These are phyloP conservation scores for Epinotia demarniana DNA, from an alignment of 2,888 invertebrate genomes.

Conservation along the genomic window DNA sequence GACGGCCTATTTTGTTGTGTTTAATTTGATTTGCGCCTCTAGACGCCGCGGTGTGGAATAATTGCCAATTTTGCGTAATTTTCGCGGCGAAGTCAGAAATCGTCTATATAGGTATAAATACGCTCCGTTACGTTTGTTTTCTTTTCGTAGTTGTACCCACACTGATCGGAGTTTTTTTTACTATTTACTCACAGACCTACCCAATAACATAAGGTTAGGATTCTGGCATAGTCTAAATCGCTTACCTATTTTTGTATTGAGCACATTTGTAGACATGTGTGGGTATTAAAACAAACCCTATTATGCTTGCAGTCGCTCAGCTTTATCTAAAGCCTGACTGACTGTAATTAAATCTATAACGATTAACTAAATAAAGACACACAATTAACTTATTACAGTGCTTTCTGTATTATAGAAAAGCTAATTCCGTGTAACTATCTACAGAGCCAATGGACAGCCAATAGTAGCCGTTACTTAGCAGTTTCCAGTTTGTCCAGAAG, in stretches of 20 bases:
- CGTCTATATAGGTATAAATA: not conserved
- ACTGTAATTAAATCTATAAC: no score
- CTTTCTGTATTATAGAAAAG: not conserved
- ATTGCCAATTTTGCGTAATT: slow-evolving; percentile 49
- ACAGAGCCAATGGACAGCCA: not conserved
- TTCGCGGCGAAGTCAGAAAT: slow-evolving; percentile 9
- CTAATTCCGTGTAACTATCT: not conserved
- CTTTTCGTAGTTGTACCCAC: not conserved
- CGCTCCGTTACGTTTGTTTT: not conserved
- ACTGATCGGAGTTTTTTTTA: no score
- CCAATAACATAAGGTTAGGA: no score
- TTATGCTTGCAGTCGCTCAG: no score
- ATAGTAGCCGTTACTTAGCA: slow-evolving; percentile 4
- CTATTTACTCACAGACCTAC: no score
- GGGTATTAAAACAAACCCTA: no score
- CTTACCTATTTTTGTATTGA: no score
- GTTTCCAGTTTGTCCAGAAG: not conserved
- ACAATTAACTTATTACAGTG: not conserved
- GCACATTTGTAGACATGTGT: no score
- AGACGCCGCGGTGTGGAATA: slow-evolving; percentile 55
- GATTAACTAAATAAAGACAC: no score
- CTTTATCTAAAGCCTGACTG: no score
- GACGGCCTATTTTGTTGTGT: slow-evolving; percentile 54
- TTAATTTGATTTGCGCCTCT: slow-evolving; percentile 61
- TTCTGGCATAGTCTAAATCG: no score